Evolutionary conservation across 2,797 vertebrate genomes (phyloP).

Genomic region (Poeciliopsis turneri): DNA sequence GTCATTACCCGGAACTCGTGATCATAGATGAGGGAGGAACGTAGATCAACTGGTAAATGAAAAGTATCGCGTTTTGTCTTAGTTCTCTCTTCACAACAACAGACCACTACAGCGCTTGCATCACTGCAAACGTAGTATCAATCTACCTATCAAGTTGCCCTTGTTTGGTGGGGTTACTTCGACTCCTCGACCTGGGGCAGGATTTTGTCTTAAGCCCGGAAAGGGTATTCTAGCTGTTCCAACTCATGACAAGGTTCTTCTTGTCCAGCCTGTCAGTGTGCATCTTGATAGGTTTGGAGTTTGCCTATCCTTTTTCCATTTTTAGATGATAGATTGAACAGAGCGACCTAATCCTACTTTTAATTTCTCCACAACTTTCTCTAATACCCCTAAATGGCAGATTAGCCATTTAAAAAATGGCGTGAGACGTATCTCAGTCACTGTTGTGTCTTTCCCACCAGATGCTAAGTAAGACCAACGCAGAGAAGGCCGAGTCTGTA

Average conservation of each 20-base stretch:
- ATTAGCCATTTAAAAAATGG: not conserved
- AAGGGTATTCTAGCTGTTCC: too few species aligned
- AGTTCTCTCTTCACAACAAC: too few species aligned
- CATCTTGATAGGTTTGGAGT: not conserved
- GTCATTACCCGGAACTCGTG: too few species aligned
- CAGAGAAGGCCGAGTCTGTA: slow-evolving; percentile 93
- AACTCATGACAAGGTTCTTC: not conserved
- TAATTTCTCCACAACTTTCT: not conserved
- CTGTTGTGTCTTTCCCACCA: slow-evolving; percentile 13
- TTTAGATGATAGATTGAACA: not conserved
- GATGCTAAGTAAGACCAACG: slow-evolving; percentile 84
- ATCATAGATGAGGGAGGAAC: too few species aligned
- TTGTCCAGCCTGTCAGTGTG: not conserved
- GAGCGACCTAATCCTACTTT: not conserved
- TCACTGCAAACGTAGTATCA: too few species aligned
- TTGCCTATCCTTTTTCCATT: not conserved
- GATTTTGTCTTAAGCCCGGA: too few species aligned
- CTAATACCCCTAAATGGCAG: not conserved
- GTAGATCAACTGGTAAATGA: too few species aligned
- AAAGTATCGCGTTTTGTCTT: too few species aligned
- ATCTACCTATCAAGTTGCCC: too few species aligned
- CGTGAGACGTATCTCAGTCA: not conserved
- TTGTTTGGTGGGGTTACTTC: too few species aligned
- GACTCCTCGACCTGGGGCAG: too few species aligned
- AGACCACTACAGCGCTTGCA: too few species aligned